Evolutionary conservation across 2,113 vertebrate species (phyloP), one percentile per base, ranked within the genome.

Genomic region (Tretioscincus oriximinensis): DNA sequence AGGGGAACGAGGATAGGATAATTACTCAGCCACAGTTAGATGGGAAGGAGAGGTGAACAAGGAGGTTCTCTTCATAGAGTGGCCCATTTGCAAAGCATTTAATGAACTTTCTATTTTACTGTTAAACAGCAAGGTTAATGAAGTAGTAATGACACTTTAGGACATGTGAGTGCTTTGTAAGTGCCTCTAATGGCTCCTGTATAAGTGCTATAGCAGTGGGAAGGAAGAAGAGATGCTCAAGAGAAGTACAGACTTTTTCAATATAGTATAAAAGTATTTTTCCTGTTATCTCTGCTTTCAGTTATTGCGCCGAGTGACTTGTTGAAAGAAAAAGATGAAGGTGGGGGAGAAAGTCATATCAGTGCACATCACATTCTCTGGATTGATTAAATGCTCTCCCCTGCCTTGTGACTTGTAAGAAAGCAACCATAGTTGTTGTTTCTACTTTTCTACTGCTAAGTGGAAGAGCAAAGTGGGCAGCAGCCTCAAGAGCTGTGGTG

Each of bases 71-170:
- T 41, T 80, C 24, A 80, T 68, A 28, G 28, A 31, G 21, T 49
- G 70, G 14, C 4, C 41, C 11, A 21, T 29, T 80, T 73, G 24
- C 22, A 51, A 73, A 73, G 9, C 58, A 31, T 65, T 64, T 49
- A 64, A 80, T 2, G 61, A 22, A 64, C 11, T 9, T 64, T 73
- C 61, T 16, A 66, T 29, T 66, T 66, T 66, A 66, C 29, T 29
- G 60, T 73, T 51, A 80, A 73, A 20, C 41, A 80, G 78, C n/a
- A 71, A 73, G 70, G 45, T 72, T 65, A 80, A 80, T 31, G 35
- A 73, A 71, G 41, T 72, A 80, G 47, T 65, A 31, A 73, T 73
- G 69, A 65, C 74, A 28, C 26, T 80, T 80, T 18, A 29, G 60
- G 22, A 72, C 4, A 5, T 20, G 8, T 47, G 61, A 71, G 63